Evolutionary conservation across 2,113 vertebrate species (phyloP).

Genomic region (Anhinga rufa): DNA sequence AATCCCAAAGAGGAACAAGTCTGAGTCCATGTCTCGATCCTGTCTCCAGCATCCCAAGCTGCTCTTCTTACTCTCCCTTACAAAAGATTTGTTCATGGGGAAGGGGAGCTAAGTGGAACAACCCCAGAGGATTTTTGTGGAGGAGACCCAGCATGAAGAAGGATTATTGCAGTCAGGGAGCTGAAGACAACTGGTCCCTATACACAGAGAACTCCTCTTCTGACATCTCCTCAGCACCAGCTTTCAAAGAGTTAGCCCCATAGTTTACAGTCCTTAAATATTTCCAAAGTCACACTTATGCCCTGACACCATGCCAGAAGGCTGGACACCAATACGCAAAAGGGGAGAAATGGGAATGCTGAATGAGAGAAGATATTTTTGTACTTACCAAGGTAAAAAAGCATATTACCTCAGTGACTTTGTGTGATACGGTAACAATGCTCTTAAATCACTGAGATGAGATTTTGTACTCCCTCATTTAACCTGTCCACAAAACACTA

Average conservation of each 20-base stretch:
- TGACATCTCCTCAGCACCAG: accelerated
- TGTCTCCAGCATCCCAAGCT: background rate
- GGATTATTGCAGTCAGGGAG: background rate
- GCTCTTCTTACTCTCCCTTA: background rate
- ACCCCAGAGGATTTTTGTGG: background rate
- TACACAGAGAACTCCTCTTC: background rate
- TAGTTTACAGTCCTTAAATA: background rate
- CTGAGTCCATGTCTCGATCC: background rate
- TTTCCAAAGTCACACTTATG: background rate
- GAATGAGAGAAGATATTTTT: background rate
- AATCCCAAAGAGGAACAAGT: background rate
- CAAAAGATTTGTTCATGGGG: background rate
- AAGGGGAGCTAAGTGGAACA: background rate
- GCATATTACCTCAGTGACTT: background rate
- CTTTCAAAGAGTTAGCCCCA: background rate
- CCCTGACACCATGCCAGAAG: background rate
- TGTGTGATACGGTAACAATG: background rate
- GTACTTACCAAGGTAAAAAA: background rate
- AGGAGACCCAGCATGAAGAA: background rate
- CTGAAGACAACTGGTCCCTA: background rate
- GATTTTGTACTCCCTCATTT: background rate
- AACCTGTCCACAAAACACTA: background rate
- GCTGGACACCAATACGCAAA: background rate
- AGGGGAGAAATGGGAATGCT: background rate
- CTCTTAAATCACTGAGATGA: background rate